Conservation (phyloP, 2,888 invertebrate species). For the Serripes groenlandicus region DNA sequence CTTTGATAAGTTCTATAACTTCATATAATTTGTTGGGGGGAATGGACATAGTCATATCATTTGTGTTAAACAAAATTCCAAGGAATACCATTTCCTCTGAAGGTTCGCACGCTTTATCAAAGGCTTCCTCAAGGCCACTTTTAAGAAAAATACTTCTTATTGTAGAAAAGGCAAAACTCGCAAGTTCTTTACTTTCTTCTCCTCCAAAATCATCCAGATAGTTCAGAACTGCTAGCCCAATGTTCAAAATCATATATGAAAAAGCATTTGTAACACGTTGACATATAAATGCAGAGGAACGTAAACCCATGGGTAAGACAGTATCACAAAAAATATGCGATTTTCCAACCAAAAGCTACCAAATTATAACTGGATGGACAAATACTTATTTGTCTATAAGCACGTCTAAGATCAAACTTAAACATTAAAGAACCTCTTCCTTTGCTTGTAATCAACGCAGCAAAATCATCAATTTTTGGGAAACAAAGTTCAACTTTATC, state of each 20-base stretch:
- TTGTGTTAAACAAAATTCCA: conserved; percentile 34
- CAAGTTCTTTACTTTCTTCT: conserved; percentile 15
- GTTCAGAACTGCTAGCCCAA: conserved; percentile 24
- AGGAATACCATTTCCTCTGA: conserved; percentile 17
- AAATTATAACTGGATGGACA: neutral
- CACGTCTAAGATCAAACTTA: neutral
- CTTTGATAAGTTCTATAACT: conserved; percentile 14
- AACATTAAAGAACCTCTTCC: neutral
- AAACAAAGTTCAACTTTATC: neutral
- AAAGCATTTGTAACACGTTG: conserved; percentile 29
- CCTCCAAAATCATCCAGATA: conserved; percentile 23
- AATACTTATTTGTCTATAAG: conserved; percentile 4
- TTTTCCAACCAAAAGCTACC: neutral
- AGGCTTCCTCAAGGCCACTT: conserved; percentile 35
- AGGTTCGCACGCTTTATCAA: neutral
- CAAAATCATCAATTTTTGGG: neutral
- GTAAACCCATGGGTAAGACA: conserved; percentile 29
- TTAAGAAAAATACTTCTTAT: conserved; percentile 5
- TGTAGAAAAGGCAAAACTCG: conserved; percentile 20
- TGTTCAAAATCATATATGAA: conserved; percentile 22
- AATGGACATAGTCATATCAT: conserved; percentile 25
- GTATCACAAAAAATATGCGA: neutral
- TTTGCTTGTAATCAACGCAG: neutral
- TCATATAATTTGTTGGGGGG: conserved; percentile 28
- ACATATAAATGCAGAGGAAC: conserved; percentile 28